A percentile compares a stretch with the other conserved stretches of the same genome.
Evolutionary conservation across 2,888 invertebrate genomes (phyloP).

Genomic region (Aspidiotus destructor): DNA sequence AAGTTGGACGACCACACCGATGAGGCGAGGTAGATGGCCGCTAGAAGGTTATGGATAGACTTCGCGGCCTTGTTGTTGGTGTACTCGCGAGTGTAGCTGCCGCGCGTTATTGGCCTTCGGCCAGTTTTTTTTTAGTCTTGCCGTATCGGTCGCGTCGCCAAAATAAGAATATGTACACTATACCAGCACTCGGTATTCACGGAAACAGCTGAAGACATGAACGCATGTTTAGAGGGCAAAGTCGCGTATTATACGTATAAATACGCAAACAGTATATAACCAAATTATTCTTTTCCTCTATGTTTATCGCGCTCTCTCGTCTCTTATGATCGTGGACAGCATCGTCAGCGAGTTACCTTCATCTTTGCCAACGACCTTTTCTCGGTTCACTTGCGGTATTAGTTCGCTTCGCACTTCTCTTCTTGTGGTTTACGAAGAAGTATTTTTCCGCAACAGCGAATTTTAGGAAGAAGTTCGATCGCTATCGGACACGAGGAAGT

Average conservation of each 20-base stretch:
- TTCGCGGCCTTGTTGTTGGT: conserved; percentile 22
- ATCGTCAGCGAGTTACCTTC: neutral
- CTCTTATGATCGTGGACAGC: neutral
- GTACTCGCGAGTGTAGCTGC: conserved; percentile 24
- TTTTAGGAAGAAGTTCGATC: too few relatives aligned
- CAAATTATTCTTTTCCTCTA: conserved; percentile 1
- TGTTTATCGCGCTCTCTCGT: neutral
- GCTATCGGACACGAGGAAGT: too few relatives aligned
- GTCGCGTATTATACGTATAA: too few relatives aligned
- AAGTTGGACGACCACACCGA: conserved; percentile 23
- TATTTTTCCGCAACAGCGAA: too few relatives aligned
- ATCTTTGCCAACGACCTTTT: conserved; percentile 4
- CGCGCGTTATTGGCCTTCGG: conserved; percentile 29
- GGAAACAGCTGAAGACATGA: conserved; percentile 5
- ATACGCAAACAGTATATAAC: neutral
- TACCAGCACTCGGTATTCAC: neutral
- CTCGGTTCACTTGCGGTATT: neutral
- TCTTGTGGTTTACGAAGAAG: too few relatives aligned
- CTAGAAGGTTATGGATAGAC: conserved; percentile 24
- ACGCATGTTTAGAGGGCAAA: conserved; percentile 6
- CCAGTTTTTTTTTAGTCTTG: conserved; percentile 23
- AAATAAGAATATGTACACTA: conserved; percentile 14
- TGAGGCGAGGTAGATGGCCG: conserved; percentile 32
- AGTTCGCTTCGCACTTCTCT: neutral
- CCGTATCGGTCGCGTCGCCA: conserved; percentile 11